Evolutionary conservation across 2,888 invertebrate species (phyloP), one percentile per base, ranked within the genome.

Genomic region (Oxyscelio sp.): DNA sequence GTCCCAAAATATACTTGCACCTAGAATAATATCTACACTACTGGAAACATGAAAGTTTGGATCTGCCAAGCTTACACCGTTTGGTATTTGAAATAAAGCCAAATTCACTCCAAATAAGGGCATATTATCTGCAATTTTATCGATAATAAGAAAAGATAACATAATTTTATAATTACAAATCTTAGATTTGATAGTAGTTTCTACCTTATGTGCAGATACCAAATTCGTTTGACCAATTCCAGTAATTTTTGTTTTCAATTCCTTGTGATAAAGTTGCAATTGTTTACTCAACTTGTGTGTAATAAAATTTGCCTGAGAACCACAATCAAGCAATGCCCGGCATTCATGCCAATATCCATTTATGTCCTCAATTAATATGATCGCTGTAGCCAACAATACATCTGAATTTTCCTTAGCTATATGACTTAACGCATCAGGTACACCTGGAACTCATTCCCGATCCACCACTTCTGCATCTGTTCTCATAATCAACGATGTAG

Each of bases 381-480:
- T 52, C 9, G 52, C 52, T 52, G 52, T 52, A 22, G 52, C 52
- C n/a, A 52, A 52, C n/a, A n/a, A n/a, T n/a, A n/a, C n/a, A n/a
- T n/a, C n/a, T n/a, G n/a, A n/a, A n/a, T n/a, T n/a, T n/a, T n/a
- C n/a, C n/a, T n/a, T n/a, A n/a, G n/a, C n/a, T n/a, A n/a, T n/a
- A n/a, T n/a, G n/a, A n/a, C n/a, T n/a, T n/a, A n/a, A n/a, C n/a
- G n/a, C n/a, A n/a, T n/a, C n/a, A n/a, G n/a, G n/a, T n/a, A n/a
- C n/a, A n/a, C n/a, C n/a, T n/a, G n/a, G n/a, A n/a, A n/a, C n/a
- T n/a, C n/a, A n/a, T n/a, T n/a, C n/a, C n/a, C n/a, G n/a, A n/a
- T n/a, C n/a, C n/a, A n/a, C n/a, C n/a, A n/a, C n/a, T n/a, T n/a
- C n/a, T n/a, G n/a, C n/a, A n/a, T n/a, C n/a, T n/a, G n/a, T n/a